A percentile compares a stretch with the other conserved stretches of the same genome.
phyloP scores from a whole-genome alignment of 2,113 vertebrate genomes.

The Salvelinus namaycush region DNA sequence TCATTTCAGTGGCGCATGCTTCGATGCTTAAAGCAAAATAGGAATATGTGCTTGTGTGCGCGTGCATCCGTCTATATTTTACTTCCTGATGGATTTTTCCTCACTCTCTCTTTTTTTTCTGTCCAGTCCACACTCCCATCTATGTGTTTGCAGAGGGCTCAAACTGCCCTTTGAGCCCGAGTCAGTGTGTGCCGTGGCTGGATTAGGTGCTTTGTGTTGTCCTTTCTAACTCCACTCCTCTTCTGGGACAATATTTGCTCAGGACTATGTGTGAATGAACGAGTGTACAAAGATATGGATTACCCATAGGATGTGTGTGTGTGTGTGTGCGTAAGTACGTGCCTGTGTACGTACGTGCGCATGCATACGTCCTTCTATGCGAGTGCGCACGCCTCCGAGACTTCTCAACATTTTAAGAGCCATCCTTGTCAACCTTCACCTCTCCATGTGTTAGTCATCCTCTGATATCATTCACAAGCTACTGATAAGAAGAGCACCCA shows the following conservation, averaged over 20 bases:
- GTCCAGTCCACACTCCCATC: conserved; percentile 1
- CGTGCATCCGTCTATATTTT: not conserved
- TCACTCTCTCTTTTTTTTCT: not conserved
- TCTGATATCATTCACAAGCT: conserved; percentile 26
- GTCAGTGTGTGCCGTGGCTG: conserved; percentile 11
- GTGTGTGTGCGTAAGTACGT: conserved; percentile 7
- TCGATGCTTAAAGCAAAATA: not conserved
- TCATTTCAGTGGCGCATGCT: not conserved
- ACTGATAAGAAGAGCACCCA: not conserved
- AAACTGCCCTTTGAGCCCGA: conserved; percentile 14
- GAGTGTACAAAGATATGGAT: conserved; percentile 7
- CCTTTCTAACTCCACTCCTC: conserved; percentile 26
- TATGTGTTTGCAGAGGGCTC: conserved; percentile 8
- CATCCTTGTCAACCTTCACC: conserved; percentile 1
- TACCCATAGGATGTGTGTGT: conserved; percentile 9
- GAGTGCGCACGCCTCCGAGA: not conserved
- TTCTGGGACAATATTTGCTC: conserved; percentile 30
- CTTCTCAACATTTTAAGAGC: not conserved
- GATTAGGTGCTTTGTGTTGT: conserved; percentile 15
- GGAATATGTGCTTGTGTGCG: conserved; percentile 5
- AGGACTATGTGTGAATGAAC: conserved; percentile 19
- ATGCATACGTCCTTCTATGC: conserved; percentile 1
- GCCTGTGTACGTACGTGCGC: conserved; percentile 24
- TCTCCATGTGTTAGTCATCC: conserved; percentile 10
- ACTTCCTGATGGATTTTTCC: not conserved